A percentile compares a stretch with the other conserved stretches of the same genome.
Evolutionary conservation across 2,797 vertebrate genomes (phyloP).

Genomic region (Mormyrus hasselquistii): DNA sequence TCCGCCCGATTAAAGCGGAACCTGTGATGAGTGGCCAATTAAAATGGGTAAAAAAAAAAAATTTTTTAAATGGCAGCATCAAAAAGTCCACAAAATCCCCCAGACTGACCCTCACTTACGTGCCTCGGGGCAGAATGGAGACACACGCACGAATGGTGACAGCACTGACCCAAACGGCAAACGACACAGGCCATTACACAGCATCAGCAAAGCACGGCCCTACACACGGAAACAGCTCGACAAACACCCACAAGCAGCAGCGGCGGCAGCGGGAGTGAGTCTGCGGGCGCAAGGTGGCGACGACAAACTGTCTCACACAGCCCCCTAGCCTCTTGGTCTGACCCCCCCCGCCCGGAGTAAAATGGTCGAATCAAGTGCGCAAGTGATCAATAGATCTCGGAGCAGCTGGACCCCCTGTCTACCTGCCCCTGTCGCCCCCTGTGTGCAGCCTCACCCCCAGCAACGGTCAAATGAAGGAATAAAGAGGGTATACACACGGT

Average conservation of each 20-base stretch:
- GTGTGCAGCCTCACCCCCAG: constrained; percentile 59
- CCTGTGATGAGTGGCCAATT: constrained; percentile 41
- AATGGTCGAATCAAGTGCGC: background rate
- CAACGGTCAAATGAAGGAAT: constrained; percentile 69
- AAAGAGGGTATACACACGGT: constrained; percentile 94
- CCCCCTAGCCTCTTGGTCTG: constrained; percentile 18
- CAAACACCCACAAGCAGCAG: constrained; percentile 27
- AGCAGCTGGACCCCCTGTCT: background rate
- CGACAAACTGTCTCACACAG: background rate
- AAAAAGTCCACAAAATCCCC: background rate
- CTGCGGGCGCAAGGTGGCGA: constrained; percentile 26
- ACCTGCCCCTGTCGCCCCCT: constrained; percentile 26
- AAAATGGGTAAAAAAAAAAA: constrained; percentile 12
- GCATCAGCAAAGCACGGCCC: constrained; percentile 11
- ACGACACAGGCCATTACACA: background rate
- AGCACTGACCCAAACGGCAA: background rate
- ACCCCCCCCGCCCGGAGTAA: background rate
- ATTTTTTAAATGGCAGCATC: background rate
- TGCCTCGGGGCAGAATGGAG: background rate
- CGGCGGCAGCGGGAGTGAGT: constrained; percentile 34
- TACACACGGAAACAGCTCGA: constrained; percentile 12
- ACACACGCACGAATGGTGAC: background rate
- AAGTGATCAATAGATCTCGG: background rate
- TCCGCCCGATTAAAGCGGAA: constrained; percentile 64
- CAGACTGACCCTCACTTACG: background rate